A percentile compares a stretch with the other conserved stretches of the same genome.
phyloP scores from a whole-genome alignment of 2,888 invertebrate species.

The Pollenia amentaria region DNA sequence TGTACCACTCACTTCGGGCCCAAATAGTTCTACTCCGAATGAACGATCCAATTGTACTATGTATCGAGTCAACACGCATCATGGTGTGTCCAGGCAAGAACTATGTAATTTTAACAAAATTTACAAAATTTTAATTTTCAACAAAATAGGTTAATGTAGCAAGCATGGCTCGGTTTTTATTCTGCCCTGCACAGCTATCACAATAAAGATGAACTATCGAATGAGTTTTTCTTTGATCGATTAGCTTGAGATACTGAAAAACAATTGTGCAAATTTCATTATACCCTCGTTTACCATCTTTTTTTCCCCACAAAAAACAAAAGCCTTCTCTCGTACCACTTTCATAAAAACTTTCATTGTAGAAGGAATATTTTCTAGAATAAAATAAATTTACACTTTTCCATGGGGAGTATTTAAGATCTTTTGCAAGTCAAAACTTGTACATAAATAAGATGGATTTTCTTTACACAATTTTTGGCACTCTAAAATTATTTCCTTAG shows the following conservation, averaged over 20 bases:
- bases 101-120: conserved; percentile 56
- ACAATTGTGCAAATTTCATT: too few species aligned
- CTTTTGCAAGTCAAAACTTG: conserved; percentile 47
- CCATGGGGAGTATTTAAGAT: neutral
- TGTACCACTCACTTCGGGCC: too few species aligned
- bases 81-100: conserved; percentile 65
- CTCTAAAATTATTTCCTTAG: neutral
- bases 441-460: conserved; percentile 7
- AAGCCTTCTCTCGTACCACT: neutral
- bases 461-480: conserved; percentile 21
- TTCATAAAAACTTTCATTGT: conserved; percentile 14
- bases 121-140: conserved; percentile 38
- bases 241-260: neutral
- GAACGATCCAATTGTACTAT: conserved; percentile 30
- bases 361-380: conserved; percentile 4
- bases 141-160: neutral
- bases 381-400: conserved; percentile 5
- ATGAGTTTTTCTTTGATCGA: conserved; percentile 1
- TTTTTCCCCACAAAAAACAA: conserved; percentile 8
- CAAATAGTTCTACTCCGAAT: conserved; percentile 26
- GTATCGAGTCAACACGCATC: conserved; percentile 67
- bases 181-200: conserved; percentile 43
- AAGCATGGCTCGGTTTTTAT: too few species aligned
- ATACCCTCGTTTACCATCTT: conserved; percentile 2
- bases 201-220: conserved; percentile 41